These are phyloP conservation scores for Anagrus nilaparvatae DNA, from an alignment of 1,140 invertebrate species.

Conservation along the genomic window DNA sequence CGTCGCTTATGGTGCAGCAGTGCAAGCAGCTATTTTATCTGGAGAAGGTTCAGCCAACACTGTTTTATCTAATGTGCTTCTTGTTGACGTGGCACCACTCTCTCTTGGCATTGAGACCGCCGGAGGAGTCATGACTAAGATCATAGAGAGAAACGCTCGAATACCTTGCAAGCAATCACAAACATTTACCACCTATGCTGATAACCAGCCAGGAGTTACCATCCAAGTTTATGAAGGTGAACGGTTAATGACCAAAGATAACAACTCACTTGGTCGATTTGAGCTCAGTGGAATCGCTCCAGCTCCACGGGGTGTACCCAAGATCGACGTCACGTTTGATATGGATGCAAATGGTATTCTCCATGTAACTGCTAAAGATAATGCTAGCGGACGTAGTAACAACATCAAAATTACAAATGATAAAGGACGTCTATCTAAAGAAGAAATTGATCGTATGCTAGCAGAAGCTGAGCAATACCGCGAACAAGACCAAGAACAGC, in stretches of 20 bases:
- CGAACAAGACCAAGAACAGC: conserved; percentile 46
- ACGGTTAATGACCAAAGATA: conserved; percentile 55
- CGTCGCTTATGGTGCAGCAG: conserved; percentile 55
- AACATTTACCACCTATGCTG: conserved; percentile 55
- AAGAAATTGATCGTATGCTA: conserved; percentile 54
- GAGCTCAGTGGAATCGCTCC: conserved; percentile 48
- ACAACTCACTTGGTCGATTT: conserved; percentile 69
- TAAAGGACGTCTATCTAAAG: conserved; percentile 45
- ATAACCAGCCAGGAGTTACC: conserved; percentile 61
- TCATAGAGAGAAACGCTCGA: conserved; percentile 50
- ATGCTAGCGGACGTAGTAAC: conserved; percentile 41
- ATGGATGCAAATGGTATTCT: conserved; percentile 60
- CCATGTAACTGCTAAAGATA: conserved; percentile 45
- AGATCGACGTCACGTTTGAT: conserved; percentile 60
- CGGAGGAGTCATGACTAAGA: conserved; percentile 47
- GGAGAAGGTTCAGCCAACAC: conserved; percentile 43
- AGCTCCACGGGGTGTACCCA: conserved; percentile 46
- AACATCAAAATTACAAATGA: conserved; percentile 50
- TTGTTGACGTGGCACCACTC: conserved; percentile 62
- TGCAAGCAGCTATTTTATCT: conserved; percentile 53
- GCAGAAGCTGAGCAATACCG: conserved; percentile 56
- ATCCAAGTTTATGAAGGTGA: conserved; percentile 62
- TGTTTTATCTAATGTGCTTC: conserved; percentile 52
- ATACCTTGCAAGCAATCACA: conserved; percentile 55
- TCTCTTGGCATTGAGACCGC: conserved; percentile 49